Percentiles rank a stretch among this genome's conserved stretches.
phyloP scores from a whole-genome alignment of 2,888 invertebrate genomes.

The Cheilosia impressa region DNA sequence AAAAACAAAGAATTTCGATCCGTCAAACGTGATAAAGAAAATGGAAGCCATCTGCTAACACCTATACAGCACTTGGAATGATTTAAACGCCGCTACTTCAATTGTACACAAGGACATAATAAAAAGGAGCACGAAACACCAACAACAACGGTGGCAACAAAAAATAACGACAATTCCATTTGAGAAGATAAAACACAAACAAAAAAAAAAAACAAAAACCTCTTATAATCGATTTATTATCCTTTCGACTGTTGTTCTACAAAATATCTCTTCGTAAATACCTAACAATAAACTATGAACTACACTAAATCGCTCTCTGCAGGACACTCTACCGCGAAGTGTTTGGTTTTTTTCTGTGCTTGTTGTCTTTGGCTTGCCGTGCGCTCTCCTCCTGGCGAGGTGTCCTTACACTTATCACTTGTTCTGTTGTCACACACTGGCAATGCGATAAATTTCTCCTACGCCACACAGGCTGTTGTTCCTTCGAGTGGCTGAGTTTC shows the following conservation, averaged over 20 bases:
- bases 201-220: conserved; percentile 15
- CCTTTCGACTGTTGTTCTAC: conserved; percentile 69
- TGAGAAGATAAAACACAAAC: conserved; percentile 37
- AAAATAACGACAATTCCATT: conserved; percentile 48
- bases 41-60: conserved; percentile 73
- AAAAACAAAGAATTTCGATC: conserved; percentile 59
- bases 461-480: conserved; percentile 1
- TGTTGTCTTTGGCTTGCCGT: conserved; percentile 30
- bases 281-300: conserved; percentile 72
- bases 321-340: conserved; percentile 52
- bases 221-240: conserved; percentile 70
- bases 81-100: conserved; percentile 62
- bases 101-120: conserved; percentile 24
- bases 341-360: background rate
- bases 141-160: background rate
- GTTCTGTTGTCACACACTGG: conserved; percentile 73
- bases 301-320: conserved; percentile 63
- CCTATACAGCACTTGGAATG: conserved; percentile 72
- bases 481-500: background rate
- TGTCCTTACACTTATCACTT: conserved; percentile 70
- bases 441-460: conserved; percentile 62
- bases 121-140: background rate
- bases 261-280: conserved; percentile 65
- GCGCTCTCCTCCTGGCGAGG: conserved; percentile 45
- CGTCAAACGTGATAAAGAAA: conserved; percentile 60